Base-by-base conservation (phyloP, 2,797 vertebrate species). In the Fistularia tabacaria region DNA sequence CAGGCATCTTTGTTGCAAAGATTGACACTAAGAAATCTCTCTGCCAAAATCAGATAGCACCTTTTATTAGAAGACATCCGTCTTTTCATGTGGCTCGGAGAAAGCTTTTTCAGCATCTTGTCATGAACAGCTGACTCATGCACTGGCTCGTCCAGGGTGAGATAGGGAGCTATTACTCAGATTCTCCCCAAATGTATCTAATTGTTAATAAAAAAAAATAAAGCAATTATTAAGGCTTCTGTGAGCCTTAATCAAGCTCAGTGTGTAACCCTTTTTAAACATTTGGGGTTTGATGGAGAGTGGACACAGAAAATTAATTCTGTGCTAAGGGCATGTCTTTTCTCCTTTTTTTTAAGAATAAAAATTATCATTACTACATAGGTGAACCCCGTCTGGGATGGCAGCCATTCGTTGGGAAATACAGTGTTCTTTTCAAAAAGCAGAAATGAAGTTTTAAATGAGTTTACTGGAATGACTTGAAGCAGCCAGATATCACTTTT, bases 71-170 rank as follows among this genome's bases (percentile, higher is more conserved):
- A 13, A 39, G 15, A 58, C 41, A 5, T 1, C 59, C 44, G 9
- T 56, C 62, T 67, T 56, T 69, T 69, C 52, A 53, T 69, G 76
- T 49, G 68, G 54, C 14, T 69, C 54, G 38, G 38, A 69, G 59
- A 59, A 62, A 37, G 72, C 68, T 54, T 43, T 58, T 64, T 81
- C 78, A 68, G 76, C 59, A 76, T 58, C 76, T 15, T 40, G 53
- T 49, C 13, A 6, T 46, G 67, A 70, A 47, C 60, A 67, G 80
- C 85, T 75, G 81, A 85, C 54, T 85, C 80, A 73, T 62, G 71
- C 62, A 6, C 44, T 10, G 6, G 45, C 69, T 73, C 66, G 39
- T 63, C 57, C 64, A 51, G 49, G 73, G 59, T 10, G 42, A 75
- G 65, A 25, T 25, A 25, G 25, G 25, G 2, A 25, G 57, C 59